phyloP scores from a whole-genome alignment of 1,140 invertebrate genomes.

The Hyles vespertilio region DNA sequence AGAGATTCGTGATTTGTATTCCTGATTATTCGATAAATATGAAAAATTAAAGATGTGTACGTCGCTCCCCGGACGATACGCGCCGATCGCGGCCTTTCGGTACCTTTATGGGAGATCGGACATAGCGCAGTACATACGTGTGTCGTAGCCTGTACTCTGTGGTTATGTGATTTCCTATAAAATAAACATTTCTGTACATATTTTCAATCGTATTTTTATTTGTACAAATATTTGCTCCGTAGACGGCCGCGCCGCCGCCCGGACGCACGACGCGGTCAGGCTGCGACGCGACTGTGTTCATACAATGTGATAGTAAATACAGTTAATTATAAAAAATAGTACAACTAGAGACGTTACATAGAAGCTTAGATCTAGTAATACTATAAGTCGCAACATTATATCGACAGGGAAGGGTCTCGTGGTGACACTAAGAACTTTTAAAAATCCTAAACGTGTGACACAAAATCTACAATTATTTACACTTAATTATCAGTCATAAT shows the following conservation, averaged over 20 bases:
- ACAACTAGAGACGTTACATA: conserved; percentile 25
- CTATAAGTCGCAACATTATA: conserved; percentile 36
- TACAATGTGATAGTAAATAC: conserved; percentile 7
- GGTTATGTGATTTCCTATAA: conserved; percentile 71
- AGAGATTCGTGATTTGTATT: conserved; percentile 73
- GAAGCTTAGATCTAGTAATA: conserved; percentile 35
- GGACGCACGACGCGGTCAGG: conserved; percentile 5
- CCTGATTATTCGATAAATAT: conserved; percentile 66
- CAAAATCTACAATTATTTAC: conserved; percentile 3
- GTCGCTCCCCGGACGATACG: conserved; percentile 54
- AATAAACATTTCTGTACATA: conserved; percentile 76
- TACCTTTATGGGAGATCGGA: conserved; percentile 46
- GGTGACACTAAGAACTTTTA: conserved; percentile 43
- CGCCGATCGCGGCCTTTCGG: conserved; percentile 40
- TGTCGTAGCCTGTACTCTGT: conserved; percentile 56
- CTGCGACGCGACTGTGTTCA: conserved; percentile 3
- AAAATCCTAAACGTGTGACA: conserved; percentile 41
- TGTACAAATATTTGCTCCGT: conserved; percentile 33
- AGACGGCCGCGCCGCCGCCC: conserved; percentile 11
- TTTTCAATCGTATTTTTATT: conserved; percentile 71
- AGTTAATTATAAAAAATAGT: conserved; percentile 39
- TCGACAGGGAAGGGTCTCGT: conserved; percentile 26
- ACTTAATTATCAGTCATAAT: conserved; percentile 49
- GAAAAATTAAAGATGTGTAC: conserved; percentile 58
- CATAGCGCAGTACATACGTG: conserved; percentile 44